These are phyloP conservation scores for Sipha maydis DNA, from an alignment of 2,888 invertebrate genomes.

Conservation along the genomic window DNA sequence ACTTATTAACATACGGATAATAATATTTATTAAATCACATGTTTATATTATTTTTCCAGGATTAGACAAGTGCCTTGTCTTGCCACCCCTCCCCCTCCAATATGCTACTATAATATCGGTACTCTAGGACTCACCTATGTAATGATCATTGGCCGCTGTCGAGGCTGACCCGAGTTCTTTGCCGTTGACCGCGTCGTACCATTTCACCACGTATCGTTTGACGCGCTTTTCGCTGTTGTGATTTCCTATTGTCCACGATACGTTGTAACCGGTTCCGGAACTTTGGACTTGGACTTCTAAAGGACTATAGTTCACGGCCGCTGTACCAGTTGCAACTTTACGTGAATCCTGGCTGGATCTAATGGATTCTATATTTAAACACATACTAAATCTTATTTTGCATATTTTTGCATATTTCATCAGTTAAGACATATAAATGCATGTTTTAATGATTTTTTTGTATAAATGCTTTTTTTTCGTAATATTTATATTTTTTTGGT, in stretches of 20 bases:
- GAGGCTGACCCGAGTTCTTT: constrained; percentile 26
- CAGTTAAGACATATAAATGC: too few species aligned
- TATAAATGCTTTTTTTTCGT: too few species aligned
- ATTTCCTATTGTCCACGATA: constrained; percentile 6
- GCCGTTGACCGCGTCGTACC: constrained; percentile 40
- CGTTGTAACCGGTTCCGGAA: constrained; percentile 1
- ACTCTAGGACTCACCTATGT: constrained; percentile 8
- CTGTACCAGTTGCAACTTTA: neutral
- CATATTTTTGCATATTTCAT: too few species aligned
- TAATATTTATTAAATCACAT: too few species aligned
- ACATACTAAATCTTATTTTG: too few species aligned
- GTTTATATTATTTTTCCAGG: too few species aligned
- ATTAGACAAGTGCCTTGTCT: too few species aligned
- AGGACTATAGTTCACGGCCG: neutral
- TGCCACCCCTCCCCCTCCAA: too few species aligned
- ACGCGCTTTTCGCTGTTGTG: neutral
- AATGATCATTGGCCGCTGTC: neutral
- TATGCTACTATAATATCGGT: neutral
- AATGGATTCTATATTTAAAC: neutral
- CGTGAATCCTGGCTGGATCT: neutral
- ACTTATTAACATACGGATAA: too few species aligned
- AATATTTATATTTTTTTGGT: too few species aligned
- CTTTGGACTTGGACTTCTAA: constrained; percentile 19
- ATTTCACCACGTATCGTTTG: constrained; percentile 33
- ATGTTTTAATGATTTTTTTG: too few species aligned